Evolutionary conservation across 2,113 vertebrate species (phyloP), one percentile per base, ranked within the genome.

Genomic region (Tricholaema leucomelas): DNA sequence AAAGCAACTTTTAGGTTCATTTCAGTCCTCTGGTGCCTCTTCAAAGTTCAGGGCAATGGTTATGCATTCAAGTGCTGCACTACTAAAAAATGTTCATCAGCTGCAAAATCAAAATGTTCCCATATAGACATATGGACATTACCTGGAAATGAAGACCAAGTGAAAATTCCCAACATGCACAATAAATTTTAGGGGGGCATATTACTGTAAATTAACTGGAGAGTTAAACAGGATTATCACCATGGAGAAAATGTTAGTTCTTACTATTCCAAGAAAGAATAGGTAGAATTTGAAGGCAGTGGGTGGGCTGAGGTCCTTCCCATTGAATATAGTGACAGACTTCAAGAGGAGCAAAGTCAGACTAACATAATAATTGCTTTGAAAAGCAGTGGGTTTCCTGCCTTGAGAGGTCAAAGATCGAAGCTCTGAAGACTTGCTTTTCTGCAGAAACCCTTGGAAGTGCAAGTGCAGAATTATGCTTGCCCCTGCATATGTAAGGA

Each of bases 21-120:
- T 87, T 72, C 52, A 89, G 50, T 58, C 31, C 82, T 86, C 6
- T 31, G 24, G 24, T 35, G 42, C 12, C 52, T 86, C 81, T 81
- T 88, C 69, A 85, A 94, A 95, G 89, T 71, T 88, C 56, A 92
- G 67, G 93, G 58, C 5, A 38, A 88, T 44, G 64, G 58, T 31
- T 59, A 18, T 31, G 19, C 27, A 36, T 81, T 91, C 40, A 85
- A 87, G 81, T 81, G 87, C 81, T 81, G 70, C 58, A 84, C 74
- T 76, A 94, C 56, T 69, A 94, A 94, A 87, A 85, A 88, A 90
- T 3, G 38, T 33, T 36, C 42, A 54, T 80, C 81, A 95, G 70
- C 56, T 93, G 61, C 54, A 85, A 97, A 97, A 96, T 81, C 78
- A 77, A 88, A 91, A 87, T 40, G 28, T 76, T 79, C 88, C 86